Percentiles rank a stretch among this genome's conserved stretches.
Evolutionary conservation across 1,140 invertebrate genomes (phyloP).

Genomic region (Ganaspis sp.): DNA sequence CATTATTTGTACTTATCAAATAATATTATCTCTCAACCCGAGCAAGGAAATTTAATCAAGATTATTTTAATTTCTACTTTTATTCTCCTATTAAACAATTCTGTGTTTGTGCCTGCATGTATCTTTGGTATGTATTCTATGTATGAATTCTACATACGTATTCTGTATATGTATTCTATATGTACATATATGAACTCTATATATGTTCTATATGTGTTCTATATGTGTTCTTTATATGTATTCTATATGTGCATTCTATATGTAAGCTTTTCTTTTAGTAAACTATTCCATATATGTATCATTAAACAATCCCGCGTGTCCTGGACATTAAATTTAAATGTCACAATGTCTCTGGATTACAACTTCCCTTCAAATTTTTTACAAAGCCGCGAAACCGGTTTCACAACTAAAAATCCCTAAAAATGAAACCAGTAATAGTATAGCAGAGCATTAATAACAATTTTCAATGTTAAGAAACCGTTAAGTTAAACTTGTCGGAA

Average conservation of each 20-base stretch:
- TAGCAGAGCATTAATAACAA: neutral
- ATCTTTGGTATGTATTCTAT: too few species aligned
- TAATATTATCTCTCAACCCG: neutral
- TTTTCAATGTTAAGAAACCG: neutral
- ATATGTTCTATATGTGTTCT: too few species aligned
- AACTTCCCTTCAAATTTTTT: slow-evolving; percentile 13
- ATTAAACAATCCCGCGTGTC: neutral
- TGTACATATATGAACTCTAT: too few species aligned
- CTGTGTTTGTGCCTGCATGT: too few species aligned
- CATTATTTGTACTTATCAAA: neutral
- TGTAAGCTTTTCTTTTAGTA: too few species aligned
- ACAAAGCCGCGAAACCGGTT: neutral
- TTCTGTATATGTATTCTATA: too few species aligned
- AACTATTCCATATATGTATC: too few species aligned
- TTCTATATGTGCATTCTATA: too few species aligned
- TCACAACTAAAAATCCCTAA: neutral
- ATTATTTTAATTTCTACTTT: neutral
- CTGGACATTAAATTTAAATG: slow-evolving; percentile 14
- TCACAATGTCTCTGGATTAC: neutral
- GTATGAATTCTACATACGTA: too few species aligned
- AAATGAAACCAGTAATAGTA: neutral
- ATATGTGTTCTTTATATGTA: too few species aligned
- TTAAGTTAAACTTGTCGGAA: too few species aligned
- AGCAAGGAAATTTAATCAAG: neutral
- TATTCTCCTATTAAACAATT: neutral